Evolutionary conservation across 2,113 vertebrate species (phyloP).

Genomic region (Calidris pygmaea): DNA sequence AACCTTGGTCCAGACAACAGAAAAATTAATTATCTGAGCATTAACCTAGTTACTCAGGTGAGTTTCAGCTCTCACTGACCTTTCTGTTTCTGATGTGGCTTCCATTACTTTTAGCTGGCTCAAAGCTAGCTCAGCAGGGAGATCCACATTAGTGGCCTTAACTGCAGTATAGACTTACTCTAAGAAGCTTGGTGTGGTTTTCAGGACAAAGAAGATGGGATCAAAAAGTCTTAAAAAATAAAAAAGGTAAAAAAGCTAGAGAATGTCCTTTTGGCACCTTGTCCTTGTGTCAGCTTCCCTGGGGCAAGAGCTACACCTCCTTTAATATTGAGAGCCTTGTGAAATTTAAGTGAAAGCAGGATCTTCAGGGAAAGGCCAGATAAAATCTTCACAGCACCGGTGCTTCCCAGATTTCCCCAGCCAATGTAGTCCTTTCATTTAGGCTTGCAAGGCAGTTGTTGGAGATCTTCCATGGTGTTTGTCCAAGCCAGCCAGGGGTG

Average conservation of each 20-base stretch:
- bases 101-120: neutral
- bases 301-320: neutral
- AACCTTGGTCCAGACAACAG: neutral
- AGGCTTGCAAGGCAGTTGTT: neutral
- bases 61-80: neutral
- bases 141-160: neutral
- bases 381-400: neutral
- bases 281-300: neutral
- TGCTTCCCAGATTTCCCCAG: neutral
- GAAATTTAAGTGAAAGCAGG: neutral
- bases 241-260: neutral
- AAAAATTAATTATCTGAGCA: neutral
- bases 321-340: neutral
- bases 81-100: neutral
- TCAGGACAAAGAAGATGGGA: neutral
- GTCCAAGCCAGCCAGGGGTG: neutral
- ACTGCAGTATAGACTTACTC: neutral
- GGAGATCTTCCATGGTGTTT: neutral
- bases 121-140: neutral
- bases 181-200: neutral
- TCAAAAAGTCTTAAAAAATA: neutral
- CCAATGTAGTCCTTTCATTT: neutral
- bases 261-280: neutral
- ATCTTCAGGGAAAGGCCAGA: neutral
- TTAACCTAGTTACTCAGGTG: neutral